A percentile compares a stretch with the other conserved stretches of the same genome.
Evolutionary conservation across 2,888 invertebrate genomes (phyloP).

Genomic region (Stomorhina lunata): DNA sequence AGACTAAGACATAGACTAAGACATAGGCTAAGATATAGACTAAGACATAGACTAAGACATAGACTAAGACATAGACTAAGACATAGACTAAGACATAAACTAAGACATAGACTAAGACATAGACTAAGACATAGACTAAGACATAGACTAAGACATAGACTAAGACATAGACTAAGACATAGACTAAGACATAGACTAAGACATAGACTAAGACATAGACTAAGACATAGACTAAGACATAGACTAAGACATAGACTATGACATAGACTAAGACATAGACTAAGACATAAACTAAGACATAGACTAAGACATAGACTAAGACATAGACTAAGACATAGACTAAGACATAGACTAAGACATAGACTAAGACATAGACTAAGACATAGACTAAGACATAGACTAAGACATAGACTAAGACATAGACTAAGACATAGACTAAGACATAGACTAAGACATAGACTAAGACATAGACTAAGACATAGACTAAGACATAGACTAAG

Average conservation of each 20-base stretch:
- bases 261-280: neutral
- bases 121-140: neutral
- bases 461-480: neutral
- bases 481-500: neutral
- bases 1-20: neutral
- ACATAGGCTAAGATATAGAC: neutral
- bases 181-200: neutral
- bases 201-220: neutral
- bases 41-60: neutral
- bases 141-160: neutral
- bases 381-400: neutral
- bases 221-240: neutral
- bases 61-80: neutral
- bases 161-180: neutral
- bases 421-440: neutral
- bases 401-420: neutral
- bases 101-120: neutral
- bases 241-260: neutral
- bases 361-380: neutral
- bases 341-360: neutral
- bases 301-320: neutral
- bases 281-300: neutral
- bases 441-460: neutral
- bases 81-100: neutral
- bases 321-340: neutral